phyloP scores from a whole-genome alignment of 2,888 invertebrate genomes.

The Belgica antarctica region DNA sequence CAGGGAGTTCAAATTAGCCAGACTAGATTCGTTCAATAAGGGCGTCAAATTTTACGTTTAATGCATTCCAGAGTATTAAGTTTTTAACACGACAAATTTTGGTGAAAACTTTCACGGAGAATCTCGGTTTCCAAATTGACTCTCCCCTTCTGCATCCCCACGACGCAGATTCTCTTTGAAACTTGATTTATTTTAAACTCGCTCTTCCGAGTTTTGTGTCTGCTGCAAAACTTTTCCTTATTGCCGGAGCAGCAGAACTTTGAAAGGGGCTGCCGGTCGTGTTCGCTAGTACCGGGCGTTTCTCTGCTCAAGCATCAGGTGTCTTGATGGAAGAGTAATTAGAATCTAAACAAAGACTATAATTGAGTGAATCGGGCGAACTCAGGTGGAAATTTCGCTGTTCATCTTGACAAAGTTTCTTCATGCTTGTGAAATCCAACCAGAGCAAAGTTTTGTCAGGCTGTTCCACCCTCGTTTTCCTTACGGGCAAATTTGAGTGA shows the following conservation, averaged over 20 bases:
- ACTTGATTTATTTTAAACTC: neutral
- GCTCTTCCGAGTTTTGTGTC: neutral
- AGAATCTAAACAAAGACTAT: conserved; percentile 28
- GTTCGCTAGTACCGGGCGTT: neutral
- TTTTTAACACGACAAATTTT: too few species aligned
- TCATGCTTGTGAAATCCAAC: neutral
- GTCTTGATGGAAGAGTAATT: conserved; percentile 28
- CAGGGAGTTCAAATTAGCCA: too few species aligned
- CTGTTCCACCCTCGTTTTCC: neutral
- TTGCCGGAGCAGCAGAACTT: neutral
- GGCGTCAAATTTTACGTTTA: too few species aligned
- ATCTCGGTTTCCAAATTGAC: neutral
- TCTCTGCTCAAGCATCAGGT: conserved; percentile 30
- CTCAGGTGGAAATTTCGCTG: too few species aligned
- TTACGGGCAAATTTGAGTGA: neutral
- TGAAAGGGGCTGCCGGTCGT: neutral
- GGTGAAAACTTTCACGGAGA: neutral
- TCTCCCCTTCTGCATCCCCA: neutral
- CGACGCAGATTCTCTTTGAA: neutral
- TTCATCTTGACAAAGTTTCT: too few species aligned
- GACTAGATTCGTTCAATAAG: neutral
- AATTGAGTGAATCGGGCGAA: neutral
- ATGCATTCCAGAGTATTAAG: too few species aligned
- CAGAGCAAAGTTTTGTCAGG: neutral
- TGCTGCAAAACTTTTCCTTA: neutral